These are phyloP conservation scores for Leptopilina myrica DNA, from an alignment of 2,888 invertebrate genomes.

Conservation along the genomic window DNA sequence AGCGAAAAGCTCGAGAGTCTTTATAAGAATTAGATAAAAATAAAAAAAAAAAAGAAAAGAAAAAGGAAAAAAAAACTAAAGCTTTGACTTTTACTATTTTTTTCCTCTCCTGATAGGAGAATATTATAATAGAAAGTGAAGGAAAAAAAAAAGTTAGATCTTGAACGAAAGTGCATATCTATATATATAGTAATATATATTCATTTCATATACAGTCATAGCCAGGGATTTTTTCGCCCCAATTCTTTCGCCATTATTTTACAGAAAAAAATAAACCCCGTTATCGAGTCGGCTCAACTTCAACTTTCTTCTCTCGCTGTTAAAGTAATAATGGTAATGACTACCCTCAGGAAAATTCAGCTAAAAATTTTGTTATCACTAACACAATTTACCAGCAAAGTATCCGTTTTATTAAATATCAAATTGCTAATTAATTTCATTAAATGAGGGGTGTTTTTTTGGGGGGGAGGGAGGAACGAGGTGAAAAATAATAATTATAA, in stretches of 20 bases:
- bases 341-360: slow-evolving; percentile 2
- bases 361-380: not conserved
- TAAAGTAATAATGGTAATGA: slow-evolving; percentile 27
- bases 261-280: slow-evolving; percentile 39
- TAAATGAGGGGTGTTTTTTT: too few species aligned
- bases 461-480: too few species aligned
- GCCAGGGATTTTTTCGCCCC: slow-evolving; percentile 55
- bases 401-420: too few species aligned
- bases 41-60: too few species aligned
- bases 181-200: slow-evolving; percentile 31
- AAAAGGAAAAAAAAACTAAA: not conserved
- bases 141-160: slow-evolving; percentile 44
- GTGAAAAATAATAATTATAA: too few species aligned
- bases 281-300: slow-evolving; percentile 31
- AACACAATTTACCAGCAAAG: not conserved
- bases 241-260: slow-evolving; percentile 55
- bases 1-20: not conserved
- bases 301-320: slow-evolving; percentile 5
- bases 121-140: slow-evolving; percentile 50
- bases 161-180: slow-evolving; percentile 39
- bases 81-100: not conserved
- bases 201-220: slow-evolving; percentile 45
- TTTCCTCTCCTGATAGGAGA: slow-evolving; percentile 8
- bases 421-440: too few species aligned
- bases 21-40: not conserved